phyloP scores from a whole-genome alignment of 2,113 vertebrate genomes.

The Sinocyclocheilus maitianheensis region DNA sequence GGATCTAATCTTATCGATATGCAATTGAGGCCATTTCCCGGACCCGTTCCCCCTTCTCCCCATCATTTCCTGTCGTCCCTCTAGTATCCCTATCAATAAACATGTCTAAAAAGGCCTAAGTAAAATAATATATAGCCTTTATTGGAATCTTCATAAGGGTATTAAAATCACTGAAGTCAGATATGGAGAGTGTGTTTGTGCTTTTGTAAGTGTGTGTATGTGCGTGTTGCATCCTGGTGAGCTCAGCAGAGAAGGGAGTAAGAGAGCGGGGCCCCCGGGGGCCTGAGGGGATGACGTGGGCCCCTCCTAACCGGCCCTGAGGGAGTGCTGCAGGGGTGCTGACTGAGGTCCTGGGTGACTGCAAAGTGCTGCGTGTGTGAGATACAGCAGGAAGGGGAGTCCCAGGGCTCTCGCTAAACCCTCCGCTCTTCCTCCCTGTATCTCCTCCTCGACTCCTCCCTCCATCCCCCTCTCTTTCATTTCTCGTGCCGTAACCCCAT shows the following conservation, averaged over 20 bases:
- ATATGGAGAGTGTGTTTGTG: conserved; percentile 27
- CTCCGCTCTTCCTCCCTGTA: not conserved
- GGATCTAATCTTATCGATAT: not conserved
- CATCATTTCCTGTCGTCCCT: not conserved
- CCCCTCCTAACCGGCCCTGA: conserved; percentile 52
- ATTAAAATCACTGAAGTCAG: conserved; percentile 47
- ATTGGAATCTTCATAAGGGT: not conserved
- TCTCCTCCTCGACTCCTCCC: conserved; percentile 35
- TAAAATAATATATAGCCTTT: conserved; percentile 16
- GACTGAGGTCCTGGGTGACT: conserved; percentile 79
- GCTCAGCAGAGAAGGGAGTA: conserved; percentile 53
- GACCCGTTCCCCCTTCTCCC: not conserved
- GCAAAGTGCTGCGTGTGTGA: conserved; percentile 77
- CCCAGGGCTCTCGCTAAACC: conserved; percentile 63
- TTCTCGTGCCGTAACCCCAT: conserved; percentile 28
- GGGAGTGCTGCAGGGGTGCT: conserved; percentile 69
- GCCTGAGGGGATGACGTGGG: conserved; percentile 58
- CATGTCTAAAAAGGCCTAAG: not conserved
- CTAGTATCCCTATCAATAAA: not conserved
- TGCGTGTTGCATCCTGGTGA: conserved; percentile 45
- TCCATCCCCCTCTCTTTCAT: conserved; percentile 43
- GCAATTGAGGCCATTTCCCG: not conserved
- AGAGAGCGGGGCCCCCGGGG: conserved; percentile 49
- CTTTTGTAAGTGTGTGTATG: conserved; percentile 28
- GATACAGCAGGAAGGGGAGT: conserved; percentile 77